These are phyloP conservation scores for Coregonus suidteri DNA, from an alignment of 2,797 vertebrate species.

Conservation along the genomic window DNA sequence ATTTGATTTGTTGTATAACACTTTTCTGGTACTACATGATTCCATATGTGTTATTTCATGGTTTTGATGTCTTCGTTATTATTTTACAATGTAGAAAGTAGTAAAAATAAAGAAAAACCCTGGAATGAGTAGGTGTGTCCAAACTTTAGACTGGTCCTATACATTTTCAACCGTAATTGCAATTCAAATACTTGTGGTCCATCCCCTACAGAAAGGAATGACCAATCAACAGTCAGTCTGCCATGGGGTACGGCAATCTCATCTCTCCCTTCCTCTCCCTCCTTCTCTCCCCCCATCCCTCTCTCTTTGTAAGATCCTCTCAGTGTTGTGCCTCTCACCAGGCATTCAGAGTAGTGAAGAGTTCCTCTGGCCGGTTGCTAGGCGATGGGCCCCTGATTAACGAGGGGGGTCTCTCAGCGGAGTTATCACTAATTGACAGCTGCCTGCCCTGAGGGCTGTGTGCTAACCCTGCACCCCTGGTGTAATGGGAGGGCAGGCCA, in stretches of 20 bases:
- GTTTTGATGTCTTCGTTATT: too few relatives aligned
- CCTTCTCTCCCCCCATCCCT: too few relatives aligned
- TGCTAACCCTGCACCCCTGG: conserved; percentile 88
- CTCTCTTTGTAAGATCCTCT: too few relatives aligned
- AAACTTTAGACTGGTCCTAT: too few relatives aligned
- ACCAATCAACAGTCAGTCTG: conserved; percentile 88
- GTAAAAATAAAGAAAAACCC: too few relatives aligned
- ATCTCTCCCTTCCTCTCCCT: too few relatives aligned
- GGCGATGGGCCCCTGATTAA: conserved; percentile 90
- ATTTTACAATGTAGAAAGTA: too few relatives aligned
- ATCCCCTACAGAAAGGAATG: conserved; percentile 52
- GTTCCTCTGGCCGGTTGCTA: conserved; percentile 86
- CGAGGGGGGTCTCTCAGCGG: conserved; percentile 72
- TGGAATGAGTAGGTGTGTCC: too few relatives aligned
- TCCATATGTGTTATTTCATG: too few relatives aligned
- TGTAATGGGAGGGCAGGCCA: conserved; percentile 92
- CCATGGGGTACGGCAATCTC: too few relatives aligned
- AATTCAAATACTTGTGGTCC: conserved; percentile 49
- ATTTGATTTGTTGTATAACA: too few relatives aligned
- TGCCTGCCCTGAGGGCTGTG: conserved; percentile 93
- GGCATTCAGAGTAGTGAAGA: conserved; percentile 60
- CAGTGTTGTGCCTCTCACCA: conserved; percentile 24
- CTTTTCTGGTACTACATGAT: too few relatives aligned
- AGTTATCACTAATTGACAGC: conserved; percentile 99
- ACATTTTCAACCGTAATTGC: not conserved